Evolutionary conservation across 2,797 vertebrate species (phyloP), one percentile per base, ranked within the genome.

Genomic region (Tapera naevia): DNA sequence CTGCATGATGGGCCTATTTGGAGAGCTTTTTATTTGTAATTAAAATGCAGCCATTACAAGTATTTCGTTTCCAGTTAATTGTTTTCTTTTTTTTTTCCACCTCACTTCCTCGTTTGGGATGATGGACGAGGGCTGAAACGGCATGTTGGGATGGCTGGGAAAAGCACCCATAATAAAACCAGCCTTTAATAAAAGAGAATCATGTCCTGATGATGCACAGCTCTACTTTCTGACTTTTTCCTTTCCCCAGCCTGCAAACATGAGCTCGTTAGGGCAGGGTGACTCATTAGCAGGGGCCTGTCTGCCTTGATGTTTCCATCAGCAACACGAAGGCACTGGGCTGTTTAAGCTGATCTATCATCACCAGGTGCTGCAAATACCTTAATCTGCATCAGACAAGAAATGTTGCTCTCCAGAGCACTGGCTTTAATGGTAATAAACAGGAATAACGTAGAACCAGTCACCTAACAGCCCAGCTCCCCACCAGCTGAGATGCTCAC

Each of bases 1-100:
- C 88, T 94, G 88, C 88, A 76, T 19, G 81, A 91, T 43, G 11
- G 93, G 73, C 81, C 91, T 80, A 39, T 78, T 84, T 74, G 91
- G 67, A 91, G 53, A 78, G 90, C 76, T 60, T 91, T 86, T 80
- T 56, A 80, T 75, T 76, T 80, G 87, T 72, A 75, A 92, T 91
- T 94, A 91, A 91, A 95, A 88, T 19, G 41, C 76, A 82, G 80
- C 84, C 80, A 30, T 91, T 58, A 60, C 54, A 45, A 91, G 76
- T 28, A 48, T 71, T 92, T 58, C 1, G 4, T 80, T 88, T 37
- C 39, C 72, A 64, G 89, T 39, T 91, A 86, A 91, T 88, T 92
- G 62, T 71, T 87, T 87, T 58, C 10, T 22, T 13, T 11, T 13
- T 28, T 39, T 32, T 19, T 15, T n/a, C n/a, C 39, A 13, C 10